Conservation (phyloP, 1,140 invertebrate genomes). For the Pseudomyrmex dendroicus region DNA sequence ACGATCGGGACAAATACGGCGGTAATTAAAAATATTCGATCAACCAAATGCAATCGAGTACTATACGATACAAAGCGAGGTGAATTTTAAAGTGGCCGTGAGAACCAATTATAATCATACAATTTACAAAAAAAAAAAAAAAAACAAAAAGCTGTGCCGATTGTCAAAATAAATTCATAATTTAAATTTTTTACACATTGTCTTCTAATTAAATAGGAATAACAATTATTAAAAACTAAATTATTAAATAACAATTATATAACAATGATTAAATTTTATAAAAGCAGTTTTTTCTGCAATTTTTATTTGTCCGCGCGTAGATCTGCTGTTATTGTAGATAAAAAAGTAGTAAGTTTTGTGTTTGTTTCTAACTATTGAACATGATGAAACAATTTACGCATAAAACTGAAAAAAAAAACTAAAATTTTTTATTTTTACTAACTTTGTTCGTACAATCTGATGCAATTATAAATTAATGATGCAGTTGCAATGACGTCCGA, state of each 20-base stretch:
- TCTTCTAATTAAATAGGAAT: no score
- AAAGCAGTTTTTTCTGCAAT: background rate
- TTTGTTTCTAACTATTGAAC: background rate
- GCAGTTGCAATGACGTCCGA: background rate
- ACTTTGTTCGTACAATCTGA: background rate
- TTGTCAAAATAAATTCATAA: no score
- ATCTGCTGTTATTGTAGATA: background rate
- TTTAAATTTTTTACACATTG: no score
- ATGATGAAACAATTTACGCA: no score
- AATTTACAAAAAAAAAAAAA: background rate
- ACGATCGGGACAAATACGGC: conserved; percentile 38
- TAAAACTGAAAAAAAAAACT: background rate
- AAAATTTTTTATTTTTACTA: background rate
- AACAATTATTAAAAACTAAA: no score
- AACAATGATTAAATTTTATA: background rate
- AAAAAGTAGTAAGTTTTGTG: background rate
- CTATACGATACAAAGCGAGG: background rate
- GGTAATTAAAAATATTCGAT: conserved; percentile 82
- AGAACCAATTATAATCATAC: conserved; percentile 35
- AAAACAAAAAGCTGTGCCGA: background rate
- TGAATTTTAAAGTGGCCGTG: conserved; percentile 33
- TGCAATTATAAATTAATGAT: conserved; percentile 2
- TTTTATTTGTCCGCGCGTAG: background rate
- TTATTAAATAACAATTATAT: no score
- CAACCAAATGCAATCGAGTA: conserved; percentile 62